Conservation (phyloP, 2,888 invertebrate genomes). For the Siphlonurus alternatus region DNA sequence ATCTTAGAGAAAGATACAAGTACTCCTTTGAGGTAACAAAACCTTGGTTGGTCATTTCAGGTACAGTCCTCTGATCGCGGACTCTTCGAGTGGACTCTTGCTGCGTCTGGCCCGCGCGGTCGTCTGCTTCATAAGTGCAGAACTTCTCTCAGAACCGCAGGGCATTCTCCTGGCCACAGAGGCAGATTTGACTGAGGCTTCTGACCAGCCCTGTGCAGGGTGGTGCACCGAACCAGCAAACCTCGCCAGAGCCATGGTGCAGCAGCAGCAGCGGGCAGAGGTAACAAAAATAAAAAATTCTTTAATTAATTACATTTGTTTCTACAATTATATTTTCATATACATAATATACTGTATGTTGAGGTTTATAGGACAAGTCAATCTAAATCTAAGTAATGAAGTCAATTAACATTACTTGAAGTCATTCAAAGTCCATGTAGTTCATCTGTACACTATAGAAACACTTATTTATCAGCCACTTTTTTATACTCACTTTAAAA, state of each 20-base stretch:
- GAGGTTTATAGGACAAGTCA: too few species aligned
- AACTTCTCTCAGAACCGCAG: background rate
- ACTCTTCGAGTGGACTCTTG: background rate
- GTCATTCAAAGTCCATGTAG: too few species aligned
- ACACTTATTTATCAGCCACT: too few species aligned
- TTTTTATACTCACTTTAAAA: too few species aligned
- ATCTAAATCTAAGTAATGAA: too few species aligned
- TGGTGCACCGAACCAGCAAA: slow-evolving; percentile 24
- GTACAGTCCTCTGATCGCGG: slow-evolving; percentile 1
- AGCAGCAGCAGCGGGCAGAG: slow-evolving; percentile 20
- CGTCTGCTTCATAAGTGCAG: background rate
- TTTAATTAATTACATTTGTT: background rate
- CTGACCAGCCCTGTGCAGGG: slow-evolving; percentile 13
- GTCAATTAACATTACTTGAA: too few species aligned
- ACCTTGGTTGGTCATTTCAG: too few species aligned
- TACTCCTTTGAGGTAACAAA: too few species aligned
- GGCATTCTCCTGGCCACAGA: background rate
- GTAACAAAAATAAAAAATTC: slow-evolving; percentile 8
- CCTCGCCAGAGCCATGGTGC: slow-evolving; percentile 21
- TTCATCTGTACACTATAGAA: background rate
- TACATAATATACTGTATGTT: background rate
- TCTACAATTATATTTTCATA: too few species aligned
- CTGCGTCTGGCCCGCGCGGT: background rate
- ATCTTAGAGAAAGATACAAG: too few species aligned
- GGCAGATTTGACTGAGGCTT: background rate